Evolutionary conservation across 2,888 invertebrate species (phyloP).

Genomic region (Drosophila phalerata): DNA sequence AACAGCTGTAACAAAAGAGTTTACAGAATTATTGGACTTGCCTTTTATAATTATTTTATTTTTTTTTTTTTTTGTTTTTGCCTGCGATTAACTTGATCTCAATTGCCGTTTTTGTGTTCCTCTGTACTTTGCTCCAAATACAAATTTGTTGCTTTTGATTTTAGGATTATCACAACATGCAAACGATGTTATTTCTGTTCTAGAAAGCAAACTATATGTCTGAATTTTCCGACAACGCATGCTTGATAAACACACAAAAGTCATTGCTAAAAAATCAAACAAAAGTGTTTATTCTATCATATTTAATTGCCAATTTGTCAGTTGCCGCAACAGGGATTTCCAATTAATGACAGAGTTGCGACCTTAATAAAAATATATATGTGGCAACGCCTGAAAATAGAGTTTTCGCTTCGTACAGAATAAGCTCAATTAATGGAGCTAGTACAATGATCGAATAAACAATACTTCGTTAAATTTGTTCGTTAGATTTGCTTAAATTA

Average conservation of each 20-base stretch:
- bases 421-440: background rate
- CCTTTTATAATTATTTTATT: no score
- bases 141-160: constrained; percentile 47
- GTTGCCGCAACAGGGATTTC: background rate
- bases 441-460: background rate
- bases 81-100: constrained; percentile 26
- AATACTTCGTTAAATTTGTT: background rate
- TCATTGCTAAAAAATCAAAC: no score
- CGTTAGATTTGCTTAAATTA: no score
- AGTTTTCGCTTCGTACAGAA: background rate
- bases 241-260: constrained; percentile 18
- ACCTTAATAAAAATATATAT: background rate
- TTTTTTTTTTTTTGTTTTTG: background rate
- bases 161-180: constrained; percentile 40
- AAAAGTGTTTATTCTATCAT: background rate
- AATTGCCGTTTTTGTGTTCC: constrained; percentile 46
- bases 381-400: background rate
- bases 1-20: no score
- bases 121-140: constrained; percentile 45
- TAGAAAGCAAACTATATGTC: constrained; percentile 21
- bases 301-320: background rate
- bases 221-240: constrained; percentile 27
- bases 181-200: constrained; percentile 35
- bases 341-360: background rate
- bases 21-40: background rate